Evolutionary conservation across 1,140 invertebrate genomes (phyloP).

Genomic region (Saccostrea glomerata): DNA sequence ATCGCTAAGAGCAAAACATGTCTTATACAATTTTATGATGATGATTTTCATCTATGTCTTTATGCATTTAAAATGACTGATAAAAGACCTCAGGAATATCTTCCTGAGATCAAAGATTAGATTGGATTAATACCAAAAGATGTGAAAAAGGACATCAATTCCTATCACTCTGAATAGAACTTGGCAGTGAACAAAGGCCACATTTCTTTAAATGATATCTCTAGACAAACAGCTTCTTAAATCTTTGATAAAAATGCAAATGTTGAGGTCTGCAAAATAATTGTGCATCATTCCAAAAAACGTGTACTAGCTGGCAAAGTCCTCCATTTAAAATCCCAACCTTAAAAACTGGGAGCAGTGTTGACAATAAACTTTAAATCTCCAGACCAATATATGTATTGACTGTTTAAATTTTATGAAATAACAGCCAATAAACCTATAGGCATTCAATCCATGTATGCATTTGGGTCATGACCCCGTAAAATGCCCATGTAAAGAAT

Average conservation of each 20-base stretch:
- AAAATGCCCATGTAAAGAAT: slow-evolving; percentile 24
- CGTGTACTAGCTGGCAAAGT: neutral
- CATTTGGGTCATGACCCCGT: slow-evolving; percentile 10
- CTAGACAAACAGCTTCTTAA: too few species aligned
- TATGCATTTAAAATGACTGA: too few species aligned
- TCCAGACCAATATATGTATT: slow-evolving; percentile 16
- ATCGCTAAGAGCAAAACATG: neutral
- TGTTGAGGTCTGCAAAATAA: neutral
- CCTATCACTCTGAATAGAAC: too few species aligned
- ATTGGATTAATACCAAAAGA: too few species aligned
- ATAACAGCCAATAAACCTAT: neutral
- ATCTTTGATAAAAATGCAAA: too few species aligned
- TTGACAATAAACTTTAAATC: slow-evolving; percentile 32
- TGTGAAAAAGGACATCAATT: too few species aligned
- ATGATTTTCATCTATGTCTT: too few species aligned
- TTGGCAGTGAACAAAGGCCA: too few species aligned
- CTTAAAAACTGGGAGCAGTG: slow-evolving; percentile 8
- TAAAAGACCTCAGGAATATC: too few species aligned
- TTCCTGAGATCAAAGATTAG: too few species aligned
- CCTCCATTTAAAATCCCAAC: neutral
- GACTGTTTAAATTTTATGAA: slow-evolving; percentile 21
- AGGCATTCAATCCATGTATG: slow-evolving; percentile 5
- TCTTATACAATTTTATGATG: too few species aligned
- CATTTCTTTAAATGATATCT: too few species aligned
- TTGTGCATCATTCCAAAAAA: neutral